Base-by-base conservation (phyloP, 2,888 invertebrate genomes). In the Rambutsinella grinnellia region DNA sequence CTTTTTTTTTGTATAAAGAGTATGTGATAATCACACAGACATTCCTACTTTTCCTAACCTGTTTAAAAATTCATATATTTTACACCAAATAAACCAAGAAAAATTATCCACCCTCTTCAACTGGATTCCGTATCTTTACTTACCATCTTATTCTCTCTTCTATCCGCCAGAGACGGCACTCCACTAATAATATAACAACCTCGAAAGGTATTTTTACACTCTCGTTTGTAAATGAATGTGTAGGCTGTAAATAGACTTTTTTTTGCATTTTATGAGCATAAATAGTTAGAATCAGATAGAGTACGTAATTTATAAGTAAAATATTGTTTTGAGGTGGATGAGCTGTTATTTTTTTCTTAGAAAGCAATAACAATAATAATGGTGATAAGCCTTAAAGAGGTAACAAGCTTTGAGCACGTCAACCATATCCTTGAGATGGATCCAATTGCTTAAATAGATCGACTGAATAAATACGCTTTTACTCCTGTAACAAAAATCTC, bases 371-470 rank as follows among this genome's bases (percentile, higher is more conserved):
- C 57, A 66, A 66, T 72, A 72, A 65, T 72, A 65, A 72, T 65
- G 65, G 63, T 71, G 71, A 71, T 71, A 71, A 65, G 65, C 60
- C 60, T 66, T n/a, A 74, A 74, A 74, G 72, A 74, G 72, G 72
- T 74, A 74, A 74, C 72, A 66, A 66, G 66, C 66, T 53, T 66
- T 74, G 72, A 74, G 60, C 72, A 66, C 53, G 66, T 60, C 65
- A 74, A 46, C 28, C 54, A 74, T 74, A 66, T 58, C 62, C 47
- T 53, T 54, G 56, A 70, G 62, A 69, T n/a, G n/a, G n/a, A n/a
- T n/a, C n/a, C n/a, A n/a, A n/a, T n/a, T n/a, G n/a, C n/a, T n/a
- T n/a, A n/a, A n/a, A n/a, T n/a, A n/a, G n/a, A n/a, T n/a, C n/a
- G n/a, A n/a, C n/a, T n/a, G n/a, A n/a, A n/a, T n/a, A n/a, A n/a